Conservation (phyloP, 2,888 invertebrate genomes). For the Cephus pulcher region DNA sequence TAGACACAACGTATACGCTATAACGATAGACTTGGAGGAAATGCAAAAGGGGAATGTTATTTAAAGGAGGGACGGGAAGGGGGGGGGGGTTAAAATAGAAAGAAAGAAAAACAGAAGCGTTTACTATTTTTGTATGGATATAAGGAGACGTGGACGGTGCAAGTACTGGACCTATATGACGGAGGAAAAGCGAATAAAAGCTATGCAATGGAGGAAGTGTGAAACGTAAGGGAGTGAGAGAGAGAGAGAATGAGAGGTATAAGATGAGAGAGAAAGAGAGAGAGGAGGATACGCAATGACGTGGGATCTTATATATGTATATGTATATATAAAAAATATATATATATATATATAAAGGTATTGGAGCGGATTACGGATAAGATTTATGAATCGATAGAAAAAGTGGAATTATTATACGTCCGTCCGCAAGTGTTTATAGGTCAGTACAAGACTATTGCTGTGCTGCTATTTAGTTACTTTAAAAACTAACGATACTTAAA, state of each 20-base stretch:
- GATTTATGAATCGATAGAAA: constrained; percentile 3
- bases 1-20: not conserved
- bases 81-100: not conserved
- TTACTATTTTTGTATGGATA: constrained; percentile 62
- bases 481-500: constrained; percentile 41
- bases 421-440: constrained; percentile 66
- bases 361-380: constrained; percentile 19
- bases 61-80: constrained; percentile 10
- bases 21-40: constrained; percentile 18
- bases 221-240: constrained; percentile 11
- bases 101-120: constrained; percentile 37
- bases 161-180: constrained; percentile 60
- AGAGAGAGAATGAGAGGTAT: constrained; percentile 24
- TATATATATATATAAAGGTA: constrained; percentile 15
- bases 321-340: constrained; percentile 11
- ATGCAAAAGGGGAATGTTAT: constrained; percentile 40
- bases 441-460: constrained; percentile 66
- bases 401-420: constrained; percentile 50
- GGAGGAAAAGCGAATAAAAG: constrained; percentile 38
- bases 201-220: constrained; percentile 24
- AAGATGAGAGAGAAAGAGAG: constrained; percentile 13
- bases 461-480: constrained; percentile 61
- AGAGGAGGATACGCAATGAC: constrained; percentile 11
- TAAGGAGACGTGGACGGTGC: constrained; percentile 53
- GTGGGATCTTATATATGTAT: constrained; percentile 26